These are phyloP conservation scores for Nicator chloris DNA, from an alignment of 2,113 vertebrate genomes.

Conservation along the genomic window DNA sequence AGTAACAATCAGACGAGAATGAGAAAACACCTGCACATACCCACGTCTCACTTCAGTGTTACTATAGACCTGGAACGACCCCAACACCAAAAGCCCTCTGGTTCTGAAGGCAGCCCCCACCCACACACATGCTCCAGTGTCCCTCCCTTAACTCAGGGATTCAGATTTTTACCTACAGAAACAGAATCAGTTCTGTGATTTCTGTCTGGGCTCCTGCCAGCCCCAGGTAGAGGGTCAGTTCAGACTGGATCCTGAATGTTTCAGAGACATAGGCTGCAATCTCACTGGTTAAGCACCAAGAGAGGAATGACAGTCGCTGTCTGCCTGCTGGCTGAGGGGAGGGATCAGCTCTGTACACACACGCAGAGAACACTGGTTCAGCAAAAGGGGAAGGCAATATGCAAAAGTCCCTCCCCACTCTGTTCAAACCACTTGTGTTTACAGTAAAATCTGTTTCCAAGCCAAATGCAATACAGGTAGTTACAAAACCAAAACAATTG, in stretches of 20 bases:
- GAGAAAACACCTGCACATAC: neutral
- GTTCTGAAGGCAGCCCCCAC: neutral
- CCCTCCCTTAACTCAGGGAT: neutral
- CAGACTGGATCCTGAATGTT: neutral
- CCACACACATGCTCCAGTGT: fast-evolving
- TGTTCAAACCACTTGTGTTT: neutral
- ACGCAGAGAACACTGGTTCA: neutral
- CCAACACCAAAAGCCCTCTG: neutral
- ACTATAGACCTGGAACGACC: neutral
- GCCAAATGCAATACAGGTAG: neutral
- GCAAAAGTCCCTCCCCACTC: neutral
- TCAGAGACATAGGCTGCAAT: neutral
- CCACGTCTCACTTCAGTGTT: neutral
- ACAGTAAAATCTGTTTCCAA: neutral
- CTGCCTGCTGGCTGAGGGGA: neutral
- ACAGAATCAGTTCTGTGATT: neutral
- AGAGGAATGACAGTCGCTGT: neutral
- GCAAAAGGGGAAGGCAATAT: neutral
- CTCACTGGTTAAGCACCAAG: neutral
- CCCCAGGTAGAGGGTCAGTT: neutral
- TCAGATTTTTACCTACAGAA: neutral
- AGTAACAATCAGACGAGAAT: neutral
- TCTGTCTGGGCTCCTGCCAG: neutral
- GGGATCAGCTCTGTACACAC: neutral
- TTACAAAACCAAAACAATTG: neutral